Base-by-base conservation (phyloP, 2,797 vertebrate genomes). In the Pseudochirops corinnae region DNA sequence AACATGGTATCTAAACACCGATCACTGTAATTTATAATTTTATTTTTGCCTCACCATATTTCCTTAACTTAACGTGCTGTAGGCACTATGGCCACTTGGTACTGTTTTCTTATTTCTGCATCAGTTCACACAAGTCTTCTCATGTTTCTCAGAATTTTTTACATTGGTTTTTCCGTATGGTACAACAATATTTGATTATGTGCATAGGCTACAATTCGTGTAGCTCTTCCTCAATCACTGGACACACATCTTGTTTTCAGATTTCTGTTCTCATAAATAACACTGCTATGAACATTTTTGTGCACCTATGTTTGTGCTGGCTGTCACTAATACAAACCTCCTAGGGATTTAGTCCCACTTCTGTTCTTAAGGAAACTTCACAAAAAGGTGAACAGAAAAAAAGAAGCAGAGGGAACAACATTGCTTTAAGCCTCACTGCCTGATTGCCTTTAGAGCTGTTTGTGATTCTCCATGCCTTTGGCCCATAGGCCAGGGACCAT, bases 381-480 rank as follows among this genome's bases (percentile, higher is more conserved):
- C 50, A 82, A n/a, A 90, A 74, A 90, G 28, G 56, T 29, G 55
- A 26, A 52, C 16, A 90, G 91, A 94, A 90, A 82, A 82, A 57
- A 5, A 33, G 14, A 56, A 31, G 52, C 53, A 91, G 55, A 31
- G 5, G 28, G 91, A 58, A 93, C 18, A 92, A 93, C 93, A 67
- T 46, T 18, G 26, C 12, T 13, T 74, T 92, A 11, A 52, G 53
- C 82, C 50, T 87, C 2, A 0, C n/a, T 56, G 62, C 16, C 53
- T 67, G 55, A 91, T 55, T 93, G 93, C n/a, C 56, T 29, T 92
- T 53, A 95, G 3, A 31, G 67, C 31, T 93, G 91, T 92, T 90
- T 93, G 46, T 21, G 95, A 94, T 90, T n/a, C 91, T 92, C 18
- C 55, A 55, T 31, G 28, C 55, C 28, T 55, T 92, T 52, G 60